Percentiles rank a stretch among this genome's conserved stretches.
These are phyloP conservation scores for Drosophila ananassae DNA, from an alignment of 1,140 invertebrate genomes.

Conservation along the genomic window DNA sequence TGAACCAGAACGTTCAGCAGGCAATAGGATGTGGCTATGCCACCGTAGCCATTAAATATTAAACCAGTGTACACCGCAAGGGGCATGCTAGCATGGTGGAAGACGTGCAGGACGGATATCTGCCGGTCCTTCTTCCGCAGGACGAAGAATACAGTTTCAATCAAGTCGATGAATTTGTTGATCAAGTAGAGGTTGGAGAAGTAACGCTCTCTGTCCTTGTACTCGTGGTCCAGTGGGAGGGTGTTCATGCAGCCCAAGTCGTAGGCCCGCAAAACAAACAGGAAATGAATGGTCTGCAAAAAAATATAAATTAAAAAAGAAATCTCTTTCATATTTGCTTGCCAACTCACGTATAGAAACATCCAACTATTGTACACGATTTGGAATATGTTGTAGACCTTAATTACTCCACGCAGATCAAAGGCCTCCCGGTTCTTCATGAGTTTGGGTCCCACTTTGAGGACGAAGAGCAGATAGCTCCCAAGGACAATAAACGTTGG, in stretches of 20 bases:
- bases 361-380: slow-evolving; percentile 64
- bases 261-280: slow-evolving; percentile 20
- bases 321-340: not conserved
- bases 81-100: slow-evolving; percentile 86
- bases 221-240: slow-evolving; percentile 47
- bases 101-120: slow-evolving; percentile 49
- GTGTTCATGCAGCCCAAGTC: slow-evolving; percentile 27
- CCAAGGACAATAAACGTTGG: slow-evolving; percentile 87
- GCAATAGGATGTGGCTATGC: slow-evolving; percentile 84
- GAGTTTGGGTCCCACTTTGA: slow-evolving; percentile 87
- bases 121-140: slow-evolving; percentile 49
- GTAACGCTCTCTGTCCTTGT: slow-evolving; percentile 28
- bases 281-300: slow-evolving; percentile 28
- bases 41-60: slow-evolving; percentile 84
- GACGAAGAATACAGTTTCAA: slow-evolving; percentile 28
- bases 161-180: slow-evolving; percentile 53
- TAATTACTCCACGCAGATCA: slow-evolving; percentile 88
- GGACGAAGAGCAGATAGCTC: slow-evolving; percentile 88
- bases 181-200: slow-evolving; percentile 45
- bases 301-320: not conserved
- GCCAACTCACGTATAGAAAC: slow-evolving; percentile 19
- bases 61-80: not conserved
- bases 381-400: slow-evolving; percentile 92
- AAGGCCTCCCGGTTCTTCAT: slow-evolving; percentile 93
- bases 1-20: slow-evolving; percentile 34